These are phyloP conservation scores for Lepidurus arcticus DNA, from an alignment of 1,140 invertebrate species.

Conservation along the genomic window DNA sequence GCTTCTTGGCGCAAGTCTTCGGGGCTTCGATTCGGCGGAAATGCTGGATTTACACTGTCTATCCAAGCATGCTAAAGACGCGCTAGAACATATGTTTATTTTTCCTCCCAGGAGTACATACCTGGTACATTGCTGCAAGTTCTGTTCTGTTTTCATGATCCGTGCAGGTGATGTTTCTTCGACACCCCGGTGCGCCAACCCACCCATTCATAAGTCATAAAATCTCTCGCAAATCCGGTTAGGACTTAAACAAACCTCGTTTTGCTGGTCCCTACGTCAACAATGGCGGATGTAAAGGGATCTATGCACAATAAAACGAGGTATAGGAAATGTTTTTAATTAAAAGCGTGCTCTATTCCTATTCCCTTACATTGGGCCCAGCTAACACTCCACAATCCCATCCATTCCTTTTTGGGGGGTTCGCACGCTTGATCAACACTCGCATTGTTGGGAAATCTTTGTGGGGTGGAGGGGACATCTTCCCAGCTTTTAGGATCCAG, in stretches of 20 bases:
- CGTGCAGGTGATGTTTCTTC: constrained; percentile 21
- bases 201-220: constrained; percentile 22
- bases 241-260: constrained; percentile 6
- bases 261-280: background rate
- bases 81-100: constrained; percentile 15
- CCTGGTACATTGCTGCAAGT: background rate
- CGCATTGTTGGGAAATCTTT: constrained; percentile 4
- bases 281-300: background rate
- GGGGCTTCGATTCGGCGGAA: background rate
- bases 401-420: background rate
- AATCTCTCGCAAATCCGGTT: constrained; percentile 16
- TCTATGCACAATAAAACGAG: no score
- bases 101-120: background rate
- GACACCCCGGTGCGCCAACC: background rate
- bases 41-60: background rate
- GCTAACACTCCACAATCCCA: no score
- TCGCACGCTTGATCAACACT: background rate
- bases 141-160: background rate
- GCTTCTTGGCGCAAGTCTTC: no score
- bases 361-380: background rate
- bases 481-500: background rate
- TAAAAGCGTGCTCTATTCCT: background rate
- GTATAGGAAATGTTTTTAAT: background rate
- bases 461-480: background rate
- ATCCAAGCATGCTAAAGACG: background rate